Base-by-base conservation (phyloP, 2,888 invertebrate genomes). In the Scaptomyza flava region DNA sequence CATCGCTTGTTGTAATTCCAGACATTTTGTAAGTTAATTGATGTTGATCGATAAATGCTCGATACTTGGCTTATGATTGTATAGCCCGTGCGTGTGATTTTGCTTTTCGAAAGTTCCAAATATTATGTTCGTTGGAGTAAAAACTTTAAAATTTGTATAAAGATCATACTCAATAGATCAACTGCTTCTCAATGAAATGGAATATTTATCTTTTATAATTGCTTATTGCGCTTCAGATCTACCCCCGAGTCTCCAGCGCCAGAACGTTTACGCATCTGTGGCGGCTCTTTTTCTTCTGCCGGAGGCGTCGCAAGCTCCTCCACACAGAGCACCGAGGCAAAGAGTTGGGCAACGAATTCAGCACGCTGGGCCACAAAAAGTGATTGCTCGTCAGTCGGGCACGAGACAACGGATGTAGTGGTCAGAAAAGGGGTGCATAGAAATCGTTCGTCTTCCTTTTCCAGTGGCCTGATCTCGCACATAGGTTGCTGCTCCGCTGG, bases 281-380 rank as follows among this genome's bases (percentile, higher is more conserved):
- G 7, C 5, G 23, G 12, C 5, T 34, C 47, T 8, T 46, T 27
- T 1, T 47, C 23, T 6, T 5, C 23, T 9, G 12, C 8, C 6
- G 5, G 41, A 3, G 52, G 41, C 3, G 31, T 30, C 9, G 30
- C 34, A 1, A 81, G 65, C 6, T 83, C 54, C 34, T 83, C 82
- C 30, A 79, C 81, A n/a, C 68, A 64, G 14, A 85, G 53, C 11
- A 82, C 68, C 14, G 84, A 85, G 11, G 72, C 68, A 2, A 85
- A 7, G 14, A 85, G 54, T 12, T 85, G 86, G 36, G 81, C 51
- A 3, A 85, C 84, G 12, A 86, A 85, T 3, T 85, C 84, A 5
- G 84, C 71, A 1, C 84, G 86, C 3, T 80, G 60, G 0, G 56
- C 23, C 3, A 80, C 34, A n/a, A 86, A 81, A 1, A 7, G 27